Conservation (phyloP, 2,797 vertebrate genomes). For the Paramormyrops hopkinsi region DNA sequence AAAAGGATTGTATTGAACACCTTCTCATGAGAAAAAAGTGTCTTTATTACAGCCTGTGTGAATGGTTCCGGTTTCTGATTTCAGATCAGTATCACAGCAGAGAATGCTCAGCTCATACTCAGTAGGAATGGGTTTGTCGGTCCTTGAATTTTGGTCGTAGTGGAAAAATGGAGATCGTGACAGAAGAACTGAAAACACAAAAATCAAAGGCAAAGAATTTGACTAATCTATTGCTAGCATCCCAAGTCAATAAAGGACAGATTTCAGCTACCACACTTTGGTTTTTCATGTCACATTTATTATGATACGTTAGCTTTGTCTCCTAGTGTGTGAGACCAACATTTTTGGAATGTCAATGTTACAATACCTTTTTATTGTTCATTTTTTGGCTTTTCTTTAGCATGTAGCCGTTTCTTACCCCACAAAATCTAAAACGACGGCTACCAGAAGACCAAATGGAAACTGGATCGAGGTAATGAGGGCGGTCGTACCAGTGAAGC, state of each 20-base stretch:
- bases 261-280: not conserved
- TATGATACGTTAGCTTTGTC: not conserved
- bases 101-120: not conserved
- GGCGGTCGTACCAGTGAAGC: conserved; percentile 78
- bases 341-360: not conserved
- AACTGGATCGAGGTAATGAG: not conserved
- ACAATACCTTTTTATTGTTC: not conserved
- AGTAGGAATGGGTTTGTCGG: not conserved
- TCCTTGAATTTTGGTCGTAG: not conserved
- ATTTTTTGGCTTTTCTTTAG: not conserved
- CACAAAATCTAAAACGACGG: not conserved
- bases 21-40: not conserved
- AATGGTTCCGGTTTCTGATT: not conserved
- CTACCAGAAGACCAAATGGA: not conserved
- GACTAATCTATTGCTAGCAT: not conserved
- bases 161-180: not conserved
- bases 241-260: not conserved
- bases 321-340: not conserved
- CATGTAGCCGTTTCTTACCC: not conserved
- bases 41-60: not conserved
- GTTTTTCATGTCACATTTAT: not conserved
- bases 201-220: not conserved
- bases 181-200: not conserved
- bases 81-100: not conserved
- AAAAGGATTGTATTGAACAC: not conserved